Conservation (phyloP, 1,140 invertebrate species). For the Diuraphis noxia region DNA sequence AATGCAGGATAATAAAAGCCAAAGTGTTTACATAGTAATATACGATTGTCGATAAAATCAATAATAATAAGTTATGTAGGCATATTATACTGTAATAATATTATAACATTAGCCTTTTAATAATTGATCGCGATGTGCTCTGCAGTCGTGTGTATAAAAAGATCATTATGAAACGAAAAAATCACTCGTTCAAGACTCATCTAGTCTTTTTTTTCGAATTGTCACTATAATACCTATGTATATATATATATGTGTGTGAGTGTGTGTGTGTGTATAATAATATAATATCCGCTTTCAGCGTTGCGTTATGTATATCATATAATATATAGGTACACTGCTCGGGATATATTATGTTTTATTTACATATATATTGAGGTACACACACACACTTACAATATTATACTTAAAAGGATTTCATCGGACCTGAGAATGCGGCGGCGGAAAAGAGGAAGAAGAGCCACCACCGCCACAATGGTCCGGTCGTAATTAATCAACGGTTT, state of each 20-base stretch:
- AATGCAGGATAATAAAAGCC: no score
- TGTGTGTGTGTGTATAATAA: no score
- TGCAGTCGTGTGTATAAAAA: neutral
- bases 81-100: no score
- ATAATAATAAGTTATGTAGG: neutral
- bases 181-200: neutral
- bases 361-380: no score
- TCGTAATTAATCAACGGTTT: conserved; percentile 51
- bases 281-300: neutral
- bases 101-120: no score
- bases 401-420: neutral
- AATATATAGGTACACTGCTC: neutral
- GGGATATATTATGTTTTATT: no score
- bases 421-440: neutral
- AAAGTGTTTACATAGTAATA: neutral
- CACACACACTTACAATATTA: no score
- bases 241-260: no score
- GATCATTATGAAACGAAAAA: neutral
- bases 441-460: conserved; percentile 25
- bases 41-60: neutral
- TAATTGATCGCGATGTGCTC: no score
- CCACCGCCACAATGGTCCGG: conserved; percentile 34
- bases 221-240: neutral
- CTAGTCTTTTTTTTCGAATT: neutral
- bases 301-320: neutral